Evolutionary conservation across 2,113 vertebrate genomes (phyloP), one percentile per base, ranked within the genome.

Genomic region (Muntiacus muntjak): DNA sequence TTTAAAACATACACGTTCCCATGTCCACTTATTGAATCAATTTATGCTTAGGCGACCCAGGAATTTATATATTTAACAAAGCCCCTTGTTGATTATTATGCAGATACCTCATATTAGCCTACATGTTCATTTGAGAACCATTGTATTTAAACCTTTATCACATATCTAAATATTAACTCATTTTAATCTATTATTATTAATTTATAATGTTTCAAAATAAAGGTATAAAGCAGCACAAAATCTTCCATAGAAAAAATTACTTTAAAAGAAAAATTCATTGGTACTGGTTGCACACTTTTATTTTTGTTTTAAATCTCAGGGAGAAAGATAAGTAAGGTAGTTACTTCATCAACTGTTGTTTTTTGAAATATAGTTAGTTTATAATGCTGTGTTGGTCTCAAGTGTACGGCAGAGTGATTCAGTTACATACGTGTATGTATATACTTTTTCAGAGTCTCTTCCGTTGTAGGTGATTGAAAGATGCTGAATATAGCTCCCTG

Each of bases 151-250:
- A 57, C 47, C 57, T 92, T 94, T 88, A 90, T 93, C 60, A 60
- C 21, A 90, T 17, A 52, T 81, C 14, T 86, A 58, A 79, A 90
- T 91, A 74, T 85, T 91, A 91, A 93, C 58, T 23, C 40, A 84
- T 55, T 92, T 94, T 45, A 93, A 83, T 67, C 43, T 81, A 40
- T 87, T 92, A 67, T 57, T 40, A 45, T 74, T 87, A 67, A 93
- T 67, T 94, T 89, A 1, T 94, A 92, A 28, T 76, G 84, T 91
- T 95, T 91, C 43, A 90, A 92, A 95, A 45, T 82, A 36, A 93
- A 95, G 23, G 16, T 47, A 64, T 19, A 90, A 33, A 92, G 21
- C 17, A 84, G 17, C 74, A 92, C 13, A 92, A 79, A 91, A 74
- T 6, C 58, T 88, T 78, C 36, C 30, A 5, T 54, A 81, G 47